phyloP scores from a whole-genome alignment of 1,140 invertebrate genomes.

The Anastrepha ludens region DNA sequence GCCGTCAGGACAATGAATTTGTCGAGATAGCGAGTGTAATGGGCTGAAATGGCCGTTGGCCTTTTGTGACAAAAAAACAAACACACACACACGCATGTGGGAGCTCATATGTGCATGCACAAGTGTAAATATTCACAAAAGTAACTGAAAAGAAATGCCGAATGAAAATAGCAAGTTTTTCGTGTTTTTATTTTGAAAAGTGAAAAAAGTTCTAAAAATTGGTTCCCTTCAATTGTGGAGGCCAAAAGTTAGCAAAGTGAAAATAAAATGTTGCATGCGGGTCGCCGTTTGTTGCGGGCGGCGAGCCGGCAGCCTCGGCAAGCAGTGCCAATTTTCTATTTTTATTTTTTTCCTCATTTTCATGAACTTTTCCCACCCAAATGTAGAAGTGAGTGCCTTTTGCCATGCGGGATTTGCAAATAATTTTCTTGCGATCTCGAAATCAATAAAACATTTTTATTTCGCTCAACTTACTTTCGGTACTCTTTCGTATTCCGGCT shows the following conservation, averaged over 20 bases:
- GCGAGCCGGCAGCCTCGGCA: background rate
- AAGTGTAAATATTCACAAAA: background rate
- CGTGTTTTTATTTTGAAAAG: background rate
- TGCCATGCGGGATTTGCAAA: constrained; percentile 49
- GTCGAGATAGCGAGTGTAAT: constrained; percentile 63
- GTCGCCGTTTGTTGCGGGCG: constrained; percentile 4
- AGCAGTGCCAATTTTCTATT: constrained; percentile 11
- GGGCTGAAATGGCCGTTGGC: constrained; percentile 65
- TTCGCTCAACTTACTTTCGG: background rate
- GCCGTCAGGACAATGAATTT: constrained; percentile 62
- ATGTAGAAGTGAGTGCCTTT: background rate
- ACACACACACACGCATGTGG: background rate
- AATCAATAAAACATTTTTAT: constrained; percentile 56
- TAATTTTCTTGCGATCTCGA: constrained; percentile 55
- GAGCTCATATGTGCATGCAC: background rate
- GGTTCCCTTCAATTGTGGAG: constrained; percentile 45
- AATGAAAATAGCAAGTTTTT: constrained; percentile 22
- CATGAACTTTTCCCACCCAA: constrained; percentile 37
- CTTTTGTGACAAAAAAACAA: constrained; percentile 54
- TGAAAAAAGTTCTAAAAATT: constrained; percentile 54
- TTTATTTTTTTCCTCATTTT: constrained; percentile 12
- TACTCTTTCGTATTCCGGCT: background rate
- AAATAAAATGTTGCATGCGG: constrained; percentile 60
- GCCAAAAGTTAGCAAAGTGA: constrained; percentile 63
- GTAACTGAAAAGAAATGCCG: constrained; percentile 2